Evolutionary conservation across 2,888 invertebrate species (phyloP), one percentile per base, ranked within the genome.

Genomic region (Eumerus sabulonum): DNA sequence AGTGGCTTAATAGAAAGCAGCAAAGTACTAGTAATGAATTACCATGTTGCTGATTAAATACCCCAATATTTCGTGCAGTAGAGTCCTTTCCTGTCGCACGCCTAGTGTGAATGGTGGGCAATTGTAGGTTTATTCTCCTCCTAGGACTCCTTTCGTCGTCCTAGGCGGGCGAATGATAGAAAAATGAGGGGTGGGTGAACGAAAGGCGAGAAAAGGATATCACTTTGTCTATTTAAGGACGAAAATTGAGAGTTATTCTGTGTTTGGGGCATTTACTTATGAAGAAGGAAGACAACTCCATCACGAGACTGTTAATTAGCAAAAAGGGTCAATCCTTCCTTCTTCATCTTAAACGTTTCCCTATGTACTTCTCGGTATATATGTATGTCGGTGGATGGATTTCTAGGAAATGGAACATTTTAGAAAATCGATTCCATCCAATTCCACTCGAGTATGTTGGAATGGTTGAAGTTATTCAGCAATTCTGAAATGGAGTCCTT

Each of bases 21-120:
- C 53, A 63, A 72, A 72, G 72, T 66, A 57, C 38, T 59, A 7
- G 73, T 67, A 73, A 67, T 60, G 73, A 74, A 74, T 74, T 74
- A 62, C 73, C 67, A 50, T 74, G 73, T 62, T 74, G 66, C 67
- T 74, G 67, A 74, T 74, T 74, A 74, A 74, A 67, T 62, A 54
- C 56, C 66, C 42, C 54, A 67, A 74, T 74, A 74, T 62, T 56
- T 74, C 73, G 67, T 67, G 60, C 27, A 13, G 45, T 16, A 53
- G 40, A 16, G 51, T 18, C 54, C 59, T 53, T 66, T 66, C 59
- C 47, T 56, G 12, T 48, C 27, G 12, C 27, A 27, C 9, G 7
- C 7, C 27, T 27, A 7, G 27, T 27, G 27, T 27, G 27, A 27
- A 27, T 27, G 7, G 27, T 27, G 27, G 2, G 27, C 7, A 7